phyloP scores from a whole-genome alignment of 2,797 vertebrate species.

The Megalops cyprinoides region DNA sequence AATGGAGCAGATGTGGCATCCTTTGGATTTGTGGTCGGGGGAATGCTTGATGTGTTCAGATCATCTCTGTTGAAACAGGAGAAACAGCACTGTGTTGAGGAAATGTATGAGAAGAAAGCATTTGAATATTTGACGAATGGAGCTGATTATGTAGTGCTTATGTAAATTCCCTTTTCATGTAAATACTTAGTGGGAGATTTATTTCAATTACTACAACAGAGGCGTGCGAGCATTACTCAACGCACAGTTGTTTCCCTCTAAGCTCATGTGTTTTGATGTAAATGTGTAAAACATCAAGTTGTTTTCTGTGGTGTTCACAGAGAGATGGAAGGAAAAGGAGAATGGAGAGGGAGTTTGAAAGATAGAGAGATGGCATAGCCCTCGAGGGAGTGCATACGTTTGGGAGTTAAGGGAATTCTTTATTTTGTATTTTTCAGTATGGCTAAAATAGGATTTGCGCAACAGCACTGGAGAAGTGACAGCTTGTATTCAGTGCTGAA shows the following conservation, averaged over 20 bases:
- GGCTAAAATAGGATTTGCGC: background rate
- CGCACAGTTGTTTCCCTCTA: background rate
- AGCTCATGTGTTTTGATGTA: background rate
- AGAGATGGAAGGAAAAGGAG: background rate
- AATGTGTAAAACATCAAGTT: background rate
- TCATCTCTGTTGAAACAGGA: constrained; percentile 11
- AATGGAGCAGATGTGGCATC: constrained; percentile 21
- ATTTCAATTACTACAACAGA: constrained; percentile 14
- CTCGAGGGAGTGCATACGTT: background rate
- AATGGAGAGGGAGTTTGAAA: background rate
- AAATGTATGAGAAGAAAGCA: background rate
- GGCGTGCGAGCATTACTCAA: background rate
- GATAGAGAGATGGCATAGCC: background rate
- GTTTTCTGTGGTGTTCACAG: constrained; percentile 6
- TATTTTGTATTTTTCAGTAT: background rate
- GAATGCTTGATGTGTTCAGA: constrained; percentile 2
- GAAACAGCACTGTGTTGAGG: background rate
- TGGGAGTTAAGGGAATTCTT: background rate
- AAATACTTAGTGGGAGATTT: constrained; percentile 1
- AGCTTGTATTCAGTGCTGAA: background rate
- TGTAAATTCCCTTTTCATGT: constrained; percentile 26
- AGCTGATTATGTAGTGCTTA: constrained; percentile 19
- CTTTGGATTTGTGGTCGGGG: constrained; percentile 10
- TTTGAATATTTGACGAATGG: constrained; percentile 26
- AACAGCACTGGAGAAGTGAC: background rate